Evolutionary conservation across 2,888 invertebrate species (phyloP).

Genomic region (Dicyrtoma fusca): DNA sequence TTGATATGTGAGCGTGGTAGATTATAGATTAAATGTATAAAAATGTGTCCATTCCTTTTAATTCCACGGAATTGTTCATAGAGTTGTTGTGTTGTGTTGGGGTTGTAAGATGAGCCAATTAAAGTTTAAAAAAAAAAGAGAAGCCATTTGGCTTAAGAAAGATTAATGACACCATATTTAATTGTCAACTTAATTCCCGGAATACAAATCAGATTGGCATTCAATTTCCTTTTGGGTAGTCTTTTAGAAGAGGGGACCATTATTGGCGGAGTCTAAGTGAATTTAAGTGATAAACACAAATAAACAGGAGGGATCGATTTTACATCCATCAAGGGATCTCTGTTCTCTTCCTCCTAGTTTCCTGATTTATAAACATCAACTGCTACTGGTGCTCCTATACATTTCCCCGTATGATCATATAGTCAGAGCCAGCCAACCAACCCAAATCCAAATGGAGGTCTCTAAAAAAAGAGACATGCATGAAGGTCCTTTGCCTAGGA

Average conservation of each 20-base stretch:
- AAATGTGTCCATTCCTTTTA: too few relatives aligned
- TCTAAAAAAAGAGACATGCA: too few relatives aligned
- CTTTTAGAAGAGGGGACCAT: constrained; percentile 13
- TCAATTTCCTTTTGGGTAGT: constrained; percentile 28
- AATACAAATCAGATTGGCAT: constrained; percentile 30
- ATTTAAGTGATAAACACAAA: constrained; percentile 38
- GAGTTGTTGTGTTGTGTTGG: too few relatives aligned
- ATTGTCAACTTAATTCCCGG: constrained; percentile 35
- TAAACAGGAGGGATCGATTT: constrained; percentile 37
- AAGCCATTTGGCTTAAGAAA: constrained; percentile 20
- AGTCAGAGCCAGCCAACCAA: too few relatives aligned
- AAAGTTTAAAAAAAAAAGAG: constrained; percentile 22
- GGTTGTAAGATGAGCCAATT: constrained; percentile 2
- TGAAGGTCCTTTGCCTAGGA: too few relatives aligned
- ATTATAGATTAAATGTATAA: too few relatives aligned
- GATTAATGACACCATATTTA: constrained; percentile 34
- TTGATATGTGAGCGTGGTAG: too few relatives aligned
- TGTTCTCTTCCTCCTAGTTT: constrained; percentile 7
- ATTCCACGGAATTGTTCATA: too few relatives aligned
- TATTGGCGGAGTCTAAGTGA: constrained; percentile 20
- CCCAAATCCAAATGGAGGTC: too few relatives aligned
- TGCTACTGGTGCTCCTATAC: constrained; percentile 2
- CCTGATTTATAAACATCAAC: constrained; percentile 34
- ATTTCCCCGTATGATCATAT: too few relatives aligned
- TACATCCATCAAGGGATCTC: constrained; percentile 28